Conservation (phyloP, 2,113 vertebrate species). For the Balaenoptera acutorostrata region DNA sequence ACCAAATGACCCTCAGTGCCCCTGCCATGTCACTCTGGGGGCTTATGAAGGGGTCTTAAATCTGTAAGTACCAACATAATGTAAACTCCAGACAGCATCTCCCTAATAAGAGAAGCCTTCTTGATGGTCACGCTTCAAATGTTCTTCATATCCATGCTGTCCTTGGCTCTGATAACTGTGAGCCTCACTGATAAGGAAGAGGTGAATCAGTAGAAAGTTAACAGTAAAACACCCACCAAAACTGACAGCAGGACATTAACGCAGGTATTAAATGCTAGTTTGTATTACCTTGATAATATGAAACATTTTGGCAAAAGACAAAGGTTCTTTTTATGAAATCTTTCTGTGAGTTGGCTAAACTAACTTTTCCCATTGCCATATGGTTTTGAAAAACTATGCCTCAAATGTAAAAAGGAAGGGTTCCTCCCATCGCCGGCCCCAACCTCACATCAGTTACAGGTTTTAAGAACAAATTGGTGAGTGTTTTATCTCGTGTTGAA, state of each 20-base stretch:
- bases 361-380: conserved; percentile 30
- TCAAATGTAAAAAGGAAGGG: background rate
- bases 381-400: background rate
- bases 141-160: background rate
- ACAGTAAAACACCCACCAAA: background rate
- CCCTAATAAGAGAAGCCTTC: background rate
- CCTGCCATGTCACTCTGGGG: background rate
- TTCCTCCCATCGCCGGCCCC: background rate
- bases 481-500: conserved; percentile 65
- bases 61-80: background rate
- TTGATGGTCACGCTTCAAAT: background rate
- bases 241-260: background rate
- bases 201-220: background rate
- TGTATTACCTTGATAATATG: background rate
- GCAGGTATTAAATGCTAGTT: background rate
- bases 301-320: conserved; percentile 55
- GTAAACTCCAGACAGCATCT: background rate
- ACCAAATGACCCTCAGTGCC: background rate
- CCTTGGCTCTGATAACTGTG: background rate
- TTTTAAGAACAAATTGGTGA: conserved; percentile 66
- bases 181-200: background rate
- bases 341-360: conserved; percentile 23
- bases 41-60: background rate
- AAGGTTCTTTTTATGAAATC: conserved; percentile 12
- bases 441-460: background rate